Conservation (phyloP, 2,113 vertebrate genomes). For the Globicephala melas region DNA sequence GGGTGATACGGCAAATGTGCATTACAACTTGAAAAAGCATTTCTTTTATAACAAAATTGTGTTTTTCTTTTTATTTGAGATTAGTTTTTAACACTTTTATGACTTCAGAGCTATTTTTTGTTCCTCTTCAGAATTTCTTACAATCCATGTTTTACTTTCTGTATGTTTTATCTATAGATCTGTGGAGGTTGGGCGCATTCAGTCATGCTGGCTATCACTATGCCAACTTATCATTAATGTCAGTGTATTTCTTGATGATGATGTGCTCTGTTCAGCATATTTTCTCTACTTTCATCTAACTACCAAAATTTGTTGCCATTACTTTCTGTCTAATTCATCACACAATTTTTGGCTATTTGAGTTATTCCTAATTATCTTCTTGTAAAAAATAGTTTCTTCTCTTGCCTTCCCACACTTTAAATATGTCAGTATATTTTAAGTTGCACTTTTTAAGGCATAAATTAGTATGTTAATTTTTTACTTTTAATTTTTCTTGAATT, state of each 20-base stretch:
- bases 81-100: neutral
- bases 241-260: neutral
- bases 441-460: neutral
- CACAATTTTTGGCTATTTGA: neutral
- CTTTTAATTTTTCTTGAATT: neutral
- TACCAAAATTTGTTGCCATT: neutral
- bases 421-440: neutral
- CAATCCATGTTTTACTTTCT: neutral
- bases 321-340: neutral
- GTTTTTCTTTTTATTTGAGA: neutral
- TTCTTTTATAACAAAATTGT: neutral
- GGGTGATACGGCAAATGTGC: neutral
- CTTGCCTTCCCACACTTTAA: neutral
- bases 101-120: neutral
- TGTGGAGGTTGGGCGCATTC: neutral
- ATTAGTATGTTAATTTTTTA: neutral
- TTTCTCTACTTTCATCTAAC: neutral
- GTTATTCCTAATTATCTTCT: neutral
- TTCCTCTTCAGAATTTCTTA: neutral
- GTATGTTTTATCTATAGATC: neutral
- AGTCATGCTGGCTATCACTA: neutral
- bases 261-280: neutral
- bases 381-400: neutral
- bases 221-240: neutral
- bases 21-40: neutral